Conservation (phyloP, 2,113 vertebrate genomes). For the Acanthisitta chloris region DNA sequence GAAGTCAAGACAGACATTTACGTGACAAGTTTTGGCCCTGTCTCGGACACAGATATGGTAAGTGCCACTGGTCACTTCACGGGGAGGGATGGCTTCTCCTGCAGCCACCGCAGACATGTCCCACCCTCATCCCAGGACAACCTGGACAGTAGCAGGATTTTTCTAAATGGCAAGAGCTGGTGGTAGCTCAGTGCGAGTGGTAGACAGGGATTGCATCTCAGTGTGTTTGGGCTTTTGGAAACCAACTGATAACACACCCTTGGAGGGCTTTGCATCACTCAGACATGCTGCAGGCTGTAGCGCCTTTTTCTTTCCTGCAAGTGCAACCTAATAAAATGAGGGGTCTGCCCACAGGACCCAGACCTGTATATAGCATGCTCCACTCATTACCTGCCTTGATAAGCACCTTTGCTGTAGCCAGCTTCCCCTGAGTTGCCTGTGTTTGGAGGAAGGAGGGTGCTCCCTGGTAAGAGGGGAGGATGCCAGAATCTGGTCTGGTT, state of each 20-base stretch:
- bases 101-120: fast-evolving
- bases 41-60: constrained; percentile 98
- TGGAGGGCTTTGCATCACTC: neutral
- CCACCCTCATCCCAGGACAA: too few species aligned
- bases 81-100: neutral
- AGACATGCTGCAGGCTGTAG: neutral
- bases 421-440: neutral
- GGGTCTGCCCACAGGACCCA: neutral
- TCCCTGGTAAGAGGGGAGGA: neutral
- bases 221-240: neutral
- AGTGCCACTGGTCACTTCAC: neutral
- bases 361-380: fast-evolving
- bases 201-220: neutral
- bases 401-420: neutral
- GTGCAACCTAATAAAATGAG: neutral
- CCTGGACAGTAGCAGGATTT: neutral
- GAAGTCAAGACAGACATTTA: constrained; percentile 98
- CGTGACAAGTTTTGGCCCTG: constrained; percentile 96
- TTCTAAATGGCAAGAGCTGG: neutral
- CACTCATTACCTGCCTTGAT: neutral
- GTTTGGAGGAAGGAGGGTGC: neutral
- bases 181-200: neutral
- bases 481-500: neutral
- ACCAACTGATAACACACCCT: neutral
- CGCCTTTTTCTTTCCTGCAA: neutral